Percentiles rank a stretch among this genome's conserved stretches.
phyloP scores from a whole-genome alignment of 2,888 invertebrate genomes.

The Trypoxylon attenuatum region DNA sequence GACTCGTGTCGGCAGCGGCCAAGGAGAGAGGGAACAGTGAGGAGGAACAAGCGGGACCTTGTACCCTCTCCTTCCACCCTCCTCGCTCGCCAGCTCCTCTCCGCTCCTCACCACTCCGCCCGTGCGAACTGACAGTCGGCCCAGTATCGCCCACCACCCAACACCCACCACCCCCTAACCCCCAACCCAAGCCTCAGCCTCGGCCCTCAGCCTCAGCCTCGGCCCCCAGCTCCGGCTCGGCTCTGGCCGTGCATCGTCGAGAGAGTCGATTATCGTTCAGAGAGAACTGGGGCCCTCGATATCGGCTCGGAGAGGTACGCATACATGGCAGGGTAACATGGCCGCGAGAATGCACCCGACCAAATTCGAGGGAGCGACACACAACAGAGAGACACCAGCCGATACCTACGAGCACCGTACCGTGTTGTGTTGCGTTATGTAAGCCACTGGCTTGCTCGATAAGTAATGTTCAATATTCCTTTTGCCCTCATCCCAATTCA shows the following conservation, averaged over 20 bases:
- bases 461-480: no score
- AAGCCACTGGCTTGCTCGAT: no score
- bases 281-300: conserved; percentile 26
- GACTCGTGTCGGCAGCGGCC: conserved; percentile 2
- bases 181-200: no score
- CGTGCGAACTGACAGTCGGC: conserved; percentile 27
- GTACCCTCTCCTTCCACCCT: conserved; percentile 15
- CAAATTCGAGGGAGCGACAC: conserved; percentile 16
- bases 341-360: conserved; percentile 30
- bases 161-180: conserved; percentile 17
- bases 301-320: no score
- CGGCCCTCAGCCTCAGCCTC: no score
- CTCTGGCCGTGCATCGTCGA: conserved; percentile 33
- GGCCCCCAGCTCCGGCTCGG: no score
- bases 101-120: conserved; percentile 9
- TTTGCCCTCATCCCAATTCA: no score
- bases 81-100: not conserved
- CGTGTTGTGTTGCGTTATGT: no score
- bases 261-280: conserved; percentile 52
- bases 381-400: no score
- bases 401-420: no score
- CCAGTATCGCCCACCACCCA: conserved; percentile 43
- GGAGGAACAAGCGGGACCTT: conserved; percentile 24
- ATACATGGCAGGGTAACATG: conserved; percentile 39
- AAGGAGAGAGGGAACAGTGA: not conserved